Percentiles rank a stretch among this genome's conserved stretches.
These are phyloP conservation scores for Hemichromis elongatus DNA, from an alignment of 2,113 vertebrate genomes.

Conservation along the genomic window DNA sequence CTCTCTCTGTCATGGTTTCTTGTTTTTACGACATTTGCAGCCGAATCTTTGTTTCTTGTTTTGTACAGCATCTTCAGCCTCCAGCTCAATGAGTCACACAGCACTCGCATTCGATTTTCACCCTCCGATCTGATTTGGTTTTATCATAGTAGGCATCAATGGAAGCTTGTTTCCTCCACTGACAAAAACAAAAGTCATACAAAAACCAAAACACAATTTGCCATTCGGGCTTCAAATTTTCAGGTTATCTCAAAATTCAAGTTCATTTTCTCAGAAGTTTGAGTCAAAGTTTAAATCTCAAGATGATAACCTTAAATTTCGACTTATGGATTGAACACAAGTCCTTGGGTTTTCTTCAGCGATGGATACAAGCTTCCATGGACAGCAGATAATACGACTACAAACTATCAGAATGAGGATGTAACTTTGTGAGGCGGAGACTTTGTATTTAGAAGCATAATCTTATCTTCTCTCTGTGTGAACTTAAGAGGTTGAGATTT, in stretches of 20 bases:
- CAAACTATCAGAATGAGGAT: not conserved
- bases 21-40: not conserved
- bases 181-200: not conserved
- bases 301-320: not conserved
- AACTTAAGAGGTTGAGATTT: not conserved
- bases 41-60: not conserved
- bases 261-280: not conserved
- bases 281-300: not conserved
- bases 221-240: too few relatives aligned
- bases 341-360: not conserved
- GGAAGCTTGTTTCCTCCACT: not conserved
- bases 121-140: not conserved
- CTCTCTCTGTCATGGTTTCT: not conserved
- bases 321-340: not conserved
- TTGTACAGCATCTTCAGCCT: not conserved
- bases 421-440: not conserved
- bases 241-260: not conserved
- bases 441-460: not conserved
- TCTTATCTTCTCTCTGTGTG: not conserved
- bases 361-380: not conserved
- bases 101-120: not conserved
- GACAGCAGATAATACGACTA: not conserved
- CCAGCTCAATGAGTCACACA: not conserved
- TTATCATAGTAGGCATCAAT: not conserved
- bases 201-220: not conserved